Evolutionary conservation across 2,888 invertebrate genomes (phyloP).

Genomic region (Muschampia plurimacula): DNA sequence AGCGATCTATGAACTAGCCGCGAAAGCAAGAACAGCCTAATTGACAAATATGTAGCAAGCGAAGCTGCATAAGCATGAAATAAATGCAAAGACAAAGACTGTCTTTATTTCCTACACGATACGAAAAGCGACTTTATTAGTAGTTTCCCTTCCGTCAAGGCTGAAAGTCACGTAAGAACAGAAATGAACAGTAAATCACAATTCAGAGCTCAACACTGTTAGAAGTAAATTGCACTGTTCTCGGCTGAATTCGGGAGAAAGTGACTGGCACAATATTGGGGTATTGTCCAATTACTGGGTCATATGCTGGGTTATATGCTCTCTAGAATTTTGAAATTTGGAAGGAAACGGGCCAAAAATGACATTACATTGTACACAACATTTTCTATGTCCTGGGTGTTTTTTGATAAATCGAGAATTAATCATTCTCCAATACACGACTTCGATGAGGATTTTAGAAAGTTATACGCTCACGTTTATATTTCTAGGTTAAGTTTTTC

Average conservation of each 20-base stretch:
- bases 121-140: neutral
- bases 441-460: too few species aligned
- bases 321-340: constrained; percentile 1
- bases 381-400: neutral
- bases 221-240: constrained; percentile 19
- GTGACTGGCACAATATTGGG: constrained; percentile 18
- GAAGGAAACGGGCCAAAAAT: neutral
- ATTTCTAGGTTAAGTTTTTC: too few species aligned
- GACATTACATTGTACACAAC: neutral
- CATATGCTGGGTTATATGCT: neutral
- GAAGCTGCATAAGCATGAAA: too few species aligned
- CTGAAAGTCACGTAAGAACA: constrained; percentile 14
- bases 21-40: too few species aligned
- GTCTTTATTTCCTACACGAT: neutral
- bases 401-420: too few species aligned
- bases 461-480: too few species aligned
- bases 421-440: too few species aligned
- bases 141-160: neutral
- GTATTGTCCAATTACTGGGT: constrained; percentile 28
- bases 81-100: too few species aligned
- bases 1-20: too few species aligned
- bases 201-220: constrained; percentile 15
- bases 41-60: too few species aligned
- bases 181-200: constrained; percentile 29
- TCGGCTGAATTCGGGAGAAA: constrained; percentile 15